phyloP scores from a whole-genome alignment of 2,113 vertebrate genomes.

The Malurus elegans region DNA sequence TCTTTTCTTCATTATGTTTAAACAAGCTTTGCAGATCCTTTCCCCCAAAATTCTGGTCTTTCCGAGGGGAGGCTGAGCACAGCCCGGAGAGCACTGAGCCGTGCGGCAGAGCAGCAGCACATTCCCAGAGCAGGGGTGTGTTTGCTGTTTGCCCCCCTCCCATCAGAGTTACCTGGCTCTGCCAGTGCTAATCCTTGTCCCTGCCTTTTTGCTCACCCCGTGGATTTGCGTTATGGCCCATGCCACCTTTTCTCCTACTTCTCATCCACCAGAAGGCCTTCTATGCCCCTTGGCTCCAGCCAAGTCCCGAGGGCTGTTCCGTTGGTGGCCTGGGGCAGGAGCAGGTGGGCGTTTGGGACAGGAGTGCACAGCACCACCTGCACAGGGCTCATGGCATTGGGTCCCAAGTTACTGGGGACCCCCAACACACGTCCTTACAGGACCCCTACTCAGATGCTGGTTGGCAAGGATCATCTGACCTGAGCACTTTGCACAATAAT shows the following conservation, averaged over 20 bases:
- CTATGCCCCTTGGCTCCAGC: neutral
- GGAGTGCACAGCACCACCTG: rapidly evolving
- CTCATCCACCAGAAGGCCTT: neutral
- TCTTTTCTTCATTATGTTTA: neutral
- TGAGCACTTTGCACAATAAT: neutral
- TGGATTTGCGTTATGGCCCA: neutral
- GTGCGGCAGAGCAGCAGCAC: rapidly evolving
- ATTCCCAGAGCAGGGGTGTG: rapidly evolving
- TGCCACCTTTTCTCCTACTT: neutral
- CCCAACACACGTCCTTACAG: neutral
- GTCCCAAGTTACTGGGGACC: neutral
- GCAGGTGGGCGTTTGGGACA: neutral
- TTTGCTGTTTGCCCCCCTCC: rapidly evolving
- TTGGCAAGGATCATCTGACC: neutral
- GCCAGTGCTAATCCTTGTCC: neutral
- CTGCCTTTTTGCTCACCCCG: neutral
- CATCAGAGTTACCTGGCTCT: rapidly evolving
- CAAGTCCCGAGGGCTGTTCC: neutral
- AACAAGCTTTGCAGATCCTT: neutral
- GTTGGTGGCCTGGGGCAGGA: neutral
- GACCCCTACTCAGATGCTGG: neutral
- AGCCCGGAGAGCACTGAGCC: rapidly evolving
- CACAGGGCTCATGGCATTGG: rapidly evolving
- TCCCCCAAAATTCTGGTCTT: neutral
- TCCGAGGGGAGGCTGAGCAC: neutral